A percentile compares a stretch with the other conserved stretches of the same genome.
Conservation (phyloP, 2,113 vertebrate species). For the Bungarus multicinctus region DNA sequence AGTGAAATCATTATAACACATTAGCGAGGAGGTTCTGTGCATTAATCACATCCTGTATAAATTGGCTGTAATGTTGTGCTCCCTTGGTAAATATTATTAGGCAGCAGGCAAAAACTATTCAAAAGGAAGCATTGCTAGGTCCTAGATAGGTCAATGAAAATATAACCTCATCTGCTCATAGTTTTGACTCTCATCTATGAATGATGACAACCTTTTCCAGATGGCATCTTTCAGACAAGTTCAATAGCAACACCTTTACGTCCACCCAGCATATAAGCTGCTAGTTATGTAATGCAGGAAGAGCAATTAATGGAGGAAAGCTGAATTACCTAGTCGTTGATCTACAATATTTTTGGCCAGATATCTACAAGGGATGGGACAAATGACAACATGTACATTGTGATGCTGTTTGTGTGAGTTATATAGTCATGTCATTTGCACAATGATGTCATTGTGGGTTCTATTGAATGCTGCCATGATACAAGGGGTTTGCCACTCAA, state of each 20-base stretch:
- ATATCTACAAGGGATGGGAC: not conserved
- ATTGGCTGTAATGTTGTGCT: not conserved
- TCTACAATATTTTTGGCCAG: not conserved
- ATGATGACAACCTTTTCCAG: not conserved
- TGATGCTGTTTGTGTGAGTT: not conserved
- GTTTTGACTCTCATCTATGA: not conserved
- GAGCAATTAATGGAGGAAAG: not conserved
- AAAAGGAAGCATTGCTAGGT: not conserved
- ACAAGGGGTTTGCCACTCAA: no score
- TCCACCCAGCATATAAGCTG: not conserved
- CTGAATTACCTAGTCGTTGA: not conserved
- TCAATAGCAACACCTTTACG: not conserved
- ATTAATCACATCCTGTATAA: not conserved
- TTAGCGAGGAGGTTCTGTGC: not conserved
- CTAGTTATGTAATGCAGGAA: not conserved
- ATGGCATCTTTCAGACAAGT: not conserved
- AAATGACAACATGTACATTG: not conserved
- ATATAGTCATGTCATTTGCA: not conserved
- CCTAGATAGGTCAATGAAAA: not conserved
- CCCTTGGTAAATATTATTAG: not conserved
- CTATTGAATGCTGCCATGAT: not conserved
- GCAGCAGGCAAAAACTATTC: not conserved
- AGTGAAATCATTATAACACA: not conserved
- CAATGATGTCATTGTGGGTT: not conserved
- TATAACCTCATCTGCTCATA: not conserved